Conservation (phyloP, 2,888 invertebrate genomes). For the Trissonchulus sp. region DNA sequence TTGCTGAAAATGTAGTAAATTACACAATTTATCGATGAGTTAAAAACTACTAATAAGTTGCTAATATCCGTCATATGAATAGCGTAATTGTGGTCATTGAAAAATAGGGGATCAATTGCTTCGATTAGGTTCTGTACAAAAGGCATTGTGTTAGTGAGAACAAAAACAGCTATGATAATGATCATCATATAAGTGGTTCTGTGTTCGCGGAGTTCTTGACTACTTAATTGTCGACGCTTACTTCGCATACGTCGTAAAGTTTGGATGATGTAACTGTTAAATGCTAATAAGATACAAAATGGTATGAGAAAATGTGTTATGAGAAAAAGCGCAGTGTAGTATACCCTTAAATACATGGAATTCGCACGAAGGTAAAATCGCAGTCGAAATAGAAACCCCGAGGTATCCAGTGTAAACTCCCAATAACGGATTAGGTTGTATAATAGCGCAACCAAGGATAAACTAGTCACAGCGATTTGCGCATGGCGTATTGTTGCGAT, state of each 20-base stretch:
- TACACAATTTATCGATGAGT: constrained; percentile 93
- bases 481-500: constrained; percentile 6
- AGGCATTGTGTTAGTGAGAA: constrained; percentile 20
- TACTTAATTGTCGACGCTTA: not conserved
- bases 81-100: not conserved
- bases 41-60: constrained; percentile 90
- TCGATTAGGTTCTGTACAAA: constrained; percentile 23
- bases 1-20: constrained; percentile 97
- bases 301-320: constrained; percentile 23
- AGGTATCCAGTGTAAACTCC: constrained; percentile 9
- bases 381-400: not conserved
- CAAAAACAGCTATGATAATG: constrained; percentile 9
- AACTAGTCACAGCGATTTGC: not conserved
- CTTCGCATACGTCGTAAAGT: not conserved
- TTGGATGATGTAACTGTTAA: constrained; percentile 4
- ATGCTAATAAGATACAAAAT: constrained; percentile 11
- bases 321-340: constrained; percentile 4
- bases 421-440: constrained; percentile 22
- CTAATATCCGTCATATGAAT: constrained; percentile 19
- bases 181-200: constrained; percentile 25
- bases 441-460: not conserved
- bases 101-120: not conserved
- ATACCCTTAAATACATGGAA: not conserved
- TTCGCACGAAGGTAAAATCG: not conserved
- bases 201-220: constrained; percentile 17